Conservation (phyloP, 2,113 vertebrate species). For the Bubalus kerabau region DNA sequence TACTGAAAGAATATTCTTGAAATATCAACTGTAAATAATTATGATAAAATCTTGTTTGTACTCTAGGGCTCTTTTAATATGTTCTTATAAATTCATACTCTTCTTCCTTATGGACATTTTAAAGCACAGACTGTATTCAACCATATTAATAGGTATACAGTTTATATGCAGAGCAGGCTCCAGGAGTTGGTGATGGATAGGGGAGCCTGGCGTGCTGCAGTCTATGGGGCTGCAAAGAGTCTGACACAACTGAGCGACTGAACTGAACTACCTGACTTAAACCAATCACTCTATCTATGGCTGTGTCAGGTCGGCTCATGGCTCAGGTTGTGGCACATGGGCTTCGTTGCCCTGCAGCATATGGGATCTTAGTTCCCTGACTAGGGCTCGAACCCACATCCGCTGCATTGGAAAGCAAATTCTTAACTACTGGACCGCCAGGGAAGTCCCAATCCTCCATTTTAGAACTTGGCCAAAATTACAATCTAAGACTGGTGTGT, state of each 20-base stretch:
- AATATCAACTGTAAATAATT: neutral
- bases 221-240: neutral
- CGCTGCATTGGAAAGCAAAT: neutral
- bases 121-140: neutral
- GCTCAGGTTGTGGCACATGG: neutral
- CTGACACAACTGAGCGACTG: rapidly evolving
- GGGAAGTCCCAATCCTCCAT: neutral
- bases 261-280: neutral
- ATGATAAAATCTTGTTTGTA: neutral
- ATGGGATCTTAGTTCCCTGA: neutral
- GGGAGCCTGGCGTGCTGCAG: neutral
- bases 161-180: neutral
- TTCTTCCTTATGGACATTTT: neutral
- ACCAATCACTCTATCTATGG: neutral
- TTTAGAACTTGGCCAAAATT: neutral
- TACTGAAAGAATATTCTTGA: conserved; percentile 17
- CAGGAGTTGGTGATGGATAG: neutral
- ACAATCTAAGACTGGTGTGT: neutral
- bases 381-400: neutral
- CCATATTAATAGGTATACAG: neutral
- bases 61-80: neutral
- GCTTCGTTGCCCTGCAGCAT: neutral
- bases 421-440: neutral
- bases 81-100: neutral
- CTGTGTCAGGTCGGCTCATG: neutral